These are phyloP conservation scores for Siderastrea radians DNA, from an alignment of 92 coral and sea anemone species.

Conservation along the genomic window DNA sequence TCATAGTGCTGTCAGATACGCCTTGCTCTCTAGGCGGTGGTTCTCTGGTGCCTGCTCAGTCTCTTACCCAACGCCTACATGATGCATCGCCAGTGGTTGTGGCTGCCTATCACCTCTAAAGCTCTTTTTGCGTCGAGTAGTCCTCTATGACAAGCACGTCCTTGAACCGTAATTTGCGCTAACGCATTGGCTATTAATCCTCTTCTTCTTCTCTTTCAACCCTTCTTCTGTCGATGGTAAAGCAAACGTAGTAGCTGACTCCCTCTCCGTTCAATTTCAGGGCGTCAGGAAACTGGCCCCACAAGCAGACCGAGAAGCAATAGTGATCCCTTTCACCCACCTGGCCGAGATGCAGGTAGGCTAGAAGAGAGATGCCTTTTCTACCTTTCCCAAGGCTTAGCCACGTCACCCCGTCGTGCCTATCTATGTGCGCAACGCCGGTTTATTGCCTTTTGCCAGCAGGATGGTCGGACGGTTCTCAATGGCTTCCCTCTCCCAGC, in stretches of 20 bases:
- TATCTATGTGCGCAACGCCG: slow-evolving; percentile 64
- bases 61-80: too few species aligned
- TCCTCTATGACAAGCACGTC: not conserved
- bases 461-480: slow-evolving; percentile 5
- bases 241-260: slow-evolving; percentile 54
- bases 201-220: not conserved
- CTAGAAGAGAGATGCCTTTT: slow-evolving; percentile 24
- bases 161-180: not conserved
- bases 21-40: too few species aligned
- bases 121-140: too few species aligned
- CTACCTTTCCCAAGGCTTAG: slow-evolving; percentile 50
- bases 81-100: too few species aligned
- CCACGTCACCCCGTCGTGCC: slow-evolving; percentile 43
- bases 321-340: slow-evolving; percentile 23
- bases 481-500: slow-evolving; percentile 42
- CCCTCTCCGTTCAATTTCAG: slow-evolving; percentile 75
- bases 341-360: slow-evolving; percentile 31
- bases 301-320: slow-evolving; percentile 40
- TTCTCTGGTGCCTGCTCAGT: too few species aligned
- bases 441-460: slow-evolving; percentile 35
- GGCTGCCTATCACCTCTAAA: too few species aligned
- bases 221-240: slow-evolving; percentile 41
- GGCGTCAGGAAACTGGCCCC: slow-evolving; percentile 61
- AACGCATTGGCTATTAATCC: not conserved
- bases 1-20: too few species aligned